Evolutionary conservation across 35 echinoderm and acorn worm genomes (phyloP), one percentile per base, ranked within the genome.

Genomic region (Patiria miniata): DNA sequence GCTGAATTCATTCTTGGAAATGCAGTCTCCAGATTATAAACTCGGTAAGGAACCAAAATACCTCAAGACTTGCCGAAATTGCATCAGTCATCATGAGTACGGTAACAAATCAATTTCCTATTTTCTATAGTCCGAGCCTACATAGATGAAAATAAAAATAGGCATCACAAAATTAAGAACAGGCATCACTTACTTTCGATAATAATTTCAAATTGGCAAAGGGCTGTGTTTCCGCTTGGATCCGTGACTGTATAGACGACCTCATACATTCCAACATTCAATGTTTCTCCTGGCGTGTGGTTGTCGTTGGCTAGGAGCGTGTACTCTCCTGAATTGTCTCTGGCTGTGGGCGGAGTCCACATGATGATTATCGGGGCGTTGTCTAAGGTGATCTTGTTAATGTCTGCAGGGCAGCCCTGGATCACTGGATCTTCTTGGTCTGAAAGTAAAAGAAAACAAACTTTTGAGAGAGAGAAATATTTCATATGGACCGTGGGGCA

Each of bases 241-340:
- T 93, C 91, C 9, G 61, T 87, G 36, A 86, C 85, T 26, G 81
- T 83, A 50, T 87, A 93, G 29, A 61, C n/a, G 16, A 93, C 91
- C 15, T 36, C 44, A 2, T 57, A 52, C 44, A 58, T 88, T 8
- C 86, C 86, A 10, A 39, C 8, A 5, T 15, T n/a, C 34, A 93
- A 88, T 18, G 51, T 26, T 10, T 37, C 39, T 21, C 91, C 91
- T 32, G 79, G 37, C 18, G 18, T 4, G 7, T 14, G 8, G 15
- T 80, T 65, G 15, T 83, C 77, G 12, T 22, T 42, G 8, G 77
- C 42, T n/a, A 16, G 39, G 4, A 87, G 57, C 5, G 7, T 51
- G 65, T 28, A 73, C 23, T 77, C 51, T 21, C 86, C 61, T 0
- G 85, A 87, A 51, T 93, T 93, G 50, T 93, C 91, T 12, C 85